Evolutionary conservation across 2,888 invertebrate species (phyloP), one percentile per base, ranked within the genome.

Genomic region (Diarsia mendica): DNA sequence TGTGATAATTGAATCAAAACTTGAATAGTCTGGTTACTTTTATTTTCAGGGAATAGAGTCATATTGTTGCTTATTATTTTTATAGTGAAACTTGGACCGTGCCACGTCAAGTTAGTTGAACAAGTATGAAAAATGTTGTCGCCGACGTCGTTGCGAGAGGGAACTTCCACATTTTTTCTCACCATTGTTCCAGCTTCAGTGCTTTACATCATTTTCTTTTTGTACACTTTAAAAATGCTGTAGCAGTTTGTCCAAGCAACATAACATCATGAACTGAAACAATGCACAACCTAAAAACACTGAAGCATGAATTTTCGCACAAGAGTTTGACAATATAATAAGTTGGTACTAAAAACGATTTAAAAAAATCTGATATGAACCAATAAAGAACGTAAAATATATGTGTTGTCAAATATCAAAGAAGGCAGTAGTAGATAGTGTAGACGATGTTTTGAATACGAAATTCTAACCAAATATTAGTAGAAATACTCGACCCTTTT

Each of bases 381-480:
- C 3, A 33, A 15, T 49, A 53, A 44, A 11, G 46, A n/a, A 60
- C 51, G 18, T 76, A 28, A 68, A 67, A 67, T 46, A 76, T 67
- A 39, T 46, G 13, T 64, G 11, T 9, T 63, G 18, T 33, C 49
- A 61, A 39, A 46, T 63, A 39, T 8, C 44, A 82, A 65, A 68
- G n/a, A 28, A 20, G 46, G 48, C 48, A 75, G 49, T 49, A 20
- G 48, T 5, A 53, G 28, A 66, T 23, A 67, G 66, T 39, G 64
- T 65, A 67, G 67, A 63, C 63, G n/a, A 75, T 28, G 48, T 68
- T 53, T 53, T 75, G 70, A 67, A 80, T 67, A 63, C 46, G 55
- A 78, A 63, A 78, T 66, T 66, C 69, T 83, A 69, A 82, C 46
- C 49, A 80, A 78, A 83, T 83, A 67, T 83, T 78, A 60, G 44